Conservation (phyloP, 2,888 invertebrate genomes). For the Gryllus longicercus region DNA sequence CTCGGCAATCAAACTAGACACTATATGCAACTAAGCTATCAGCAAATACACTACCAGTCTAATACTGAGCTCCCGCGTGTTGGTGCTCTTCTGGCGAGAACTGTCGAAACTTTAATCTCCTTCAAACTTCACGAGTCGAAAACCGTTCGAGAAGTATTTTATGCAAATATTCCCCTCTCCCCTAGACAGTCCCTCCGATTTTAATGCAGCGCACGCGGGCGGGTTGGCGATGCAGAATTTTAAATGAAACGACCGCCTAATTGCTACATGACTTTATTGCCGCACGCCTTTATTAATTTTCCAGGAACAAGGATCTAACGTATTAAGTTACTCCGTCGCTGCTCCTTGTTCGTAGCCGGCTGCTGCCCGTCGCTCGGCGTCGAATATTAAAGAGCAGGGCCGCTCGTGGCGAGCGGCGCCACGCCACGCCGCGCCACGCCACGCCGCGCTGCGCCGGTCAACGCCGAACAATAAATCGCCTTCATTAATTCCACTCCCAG, state of each 20-base stretch:
- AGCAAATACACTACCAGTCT: too few relatives aligned
- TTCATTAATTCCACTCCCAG: neutral
- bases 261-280: conserved; percentile 17
- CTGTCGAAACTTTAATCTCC: too few relatives aligned
- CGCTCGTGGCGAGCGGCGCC: too few relatives aligned
- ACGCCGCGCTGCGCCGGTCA: neutral
- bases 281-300: conserved; percentile 8
- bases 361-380: neutral
- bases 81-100: too few relatives aligned
- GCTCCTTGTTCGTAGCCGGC: conserved; percentile 11
- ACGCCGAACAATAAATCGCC: neutral
- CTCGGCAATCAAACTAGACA: too few relatives aligned
- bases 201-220: neutral
- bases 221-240: neutral
- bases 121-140: too few relatives aligned
- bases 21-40: too few relatives aligned
- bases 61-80: too few relatives aligned
- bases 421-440: too few relatives aligned
- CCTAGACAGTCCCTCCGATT: neutral
- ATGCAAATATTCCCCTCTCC: neutral
- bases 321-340: conserved; percentile 6
- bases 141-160: neutral
- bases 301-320: neutral
- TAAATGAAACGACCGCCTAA: neutral
- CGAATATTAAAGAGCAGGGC: neutral